Evolutionary conservation across 2,888 invertebrate genomes (phyloP), one percentile per base, ranked within the genome.

Genomic region (Anticlea derivata): DNA sequence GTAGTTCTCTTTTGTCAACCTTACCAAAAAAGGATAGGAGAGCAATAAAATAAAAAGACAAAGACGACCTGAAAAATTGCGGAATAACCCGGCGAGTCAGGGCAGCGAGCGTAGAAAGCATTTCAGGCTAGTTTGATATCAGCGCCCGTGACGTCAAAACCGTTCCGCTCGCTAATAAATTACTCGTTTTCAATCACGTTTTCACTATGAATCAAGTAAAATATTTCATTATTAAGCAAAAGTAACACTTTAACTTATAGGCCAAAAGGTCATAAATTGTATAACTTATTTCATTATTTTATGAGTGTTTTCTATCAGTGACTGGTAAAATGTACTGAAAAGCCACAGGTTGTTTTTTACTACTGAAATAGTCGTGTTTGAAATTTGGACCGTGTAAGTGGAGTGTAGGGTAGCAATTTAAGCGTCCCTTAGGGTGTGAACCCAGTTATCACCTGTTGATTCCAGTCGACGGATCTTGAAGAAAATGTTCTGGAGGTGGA

Each of bases 101-200:
- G 78, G 75, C 80, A 77, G 82, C 80, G 85, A 86, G 84, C 80
- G 83, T 80, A 79, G 83, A 81, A 85, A 86, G 84, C 86, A 83
- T 85, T 83, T 84, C 88, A 78, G 81, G 78, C 85, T 89, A 90
- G 89, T 90, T 86, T 85, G 86, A 81, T 86, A 85, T 79, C 87
- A 80, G 86, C 85, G 65, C 68, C 70, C 86, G 87, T 80, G 84
- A 84, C 86, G 86, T 83, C 88, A 79, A 65, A 83, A 78, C 80
- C 83, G 70, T 72, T 64, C 68, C 64, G 61, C 70, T 78, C 66
- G 65, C 51, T 71, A 65, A 63, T 72, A 61, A 68, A 70, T 75
- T 69, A 61, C 49, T 53, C 65, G 73, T 76, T 78, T 79, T 61
- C 60, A 58, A 63, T 63, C 52, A 51, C 62, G 62, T 35, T 51